Evolutionary conservation across 2,113 vertebrate species (phyloP).

Genomic region (Sander vitreus): DNA sequence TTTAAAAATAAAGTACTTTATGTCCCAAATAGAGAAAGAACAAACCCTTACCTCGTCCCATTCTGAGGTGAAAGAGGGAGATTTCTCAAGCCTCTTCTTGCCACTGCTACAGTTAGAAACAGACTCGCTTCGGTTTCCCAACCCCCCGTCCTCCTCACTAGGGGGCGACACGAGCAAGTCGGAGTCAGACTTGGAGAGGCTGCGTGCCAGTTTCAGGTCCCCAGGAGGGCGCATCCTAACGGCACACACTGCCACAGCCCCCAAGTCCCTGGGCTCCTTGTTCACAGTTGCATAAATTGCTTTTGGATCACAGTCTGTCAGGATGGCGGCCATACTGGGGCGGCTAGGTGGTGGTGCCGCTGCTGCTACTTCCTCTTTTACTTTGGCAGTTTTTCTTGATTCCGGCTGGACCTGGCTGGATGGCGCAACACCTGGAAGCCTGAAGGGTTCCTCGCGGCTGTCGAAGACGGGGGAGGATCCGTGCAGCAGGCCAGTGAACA

Average conservation of each 20-base stretch:
- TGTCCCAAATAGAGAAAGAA: neutral
- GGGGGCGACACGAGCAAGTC: conserved; percentile 96
- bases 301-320: conserved; percentile 86
- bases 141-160: conserved; percentile 91
- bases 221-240: conserved; percentile 87
- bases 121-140: conserved; percentile 95
- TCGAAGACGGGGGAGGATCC: conserved; percentile 97
- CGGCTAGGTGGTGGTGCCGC: conserved; percentile 59
- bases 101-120: conserved; percentile 94
- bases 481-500: conserved; percentile 97
- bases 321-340: conserved; percentile 81
- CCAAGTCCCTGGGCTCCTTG: conserved; percentile 83
- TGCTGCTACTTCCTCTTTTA: conserved; percentile 57
- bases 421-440: conserved; percentile 72
- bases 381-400: conserved; percentile 57
- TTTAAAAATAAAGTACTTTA: neutral
- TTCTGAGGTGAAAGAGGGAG: conserved; percentile 95
- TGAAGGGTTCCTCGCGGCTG: conserved; percentile 89
- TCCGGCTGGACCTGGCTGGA: conserved; percentile 55
- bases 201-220: conserved; percentile 96
- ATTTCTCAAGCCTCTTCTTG: conserved; percentile 97
- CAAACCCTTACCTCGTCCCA: conserved; percentile 96
- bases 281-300: conserved; percentile 88
- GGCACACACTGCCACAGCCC: conserved; percentile 78
- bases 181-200: conserved; percentile 98